Percentiles rank a stretch among this genome's conserved stretches.
Evolutionary conservation across 2,113 vertebrate genomes (phyloP).

Genomic region (Psittacula cyanocephala): DNA sequence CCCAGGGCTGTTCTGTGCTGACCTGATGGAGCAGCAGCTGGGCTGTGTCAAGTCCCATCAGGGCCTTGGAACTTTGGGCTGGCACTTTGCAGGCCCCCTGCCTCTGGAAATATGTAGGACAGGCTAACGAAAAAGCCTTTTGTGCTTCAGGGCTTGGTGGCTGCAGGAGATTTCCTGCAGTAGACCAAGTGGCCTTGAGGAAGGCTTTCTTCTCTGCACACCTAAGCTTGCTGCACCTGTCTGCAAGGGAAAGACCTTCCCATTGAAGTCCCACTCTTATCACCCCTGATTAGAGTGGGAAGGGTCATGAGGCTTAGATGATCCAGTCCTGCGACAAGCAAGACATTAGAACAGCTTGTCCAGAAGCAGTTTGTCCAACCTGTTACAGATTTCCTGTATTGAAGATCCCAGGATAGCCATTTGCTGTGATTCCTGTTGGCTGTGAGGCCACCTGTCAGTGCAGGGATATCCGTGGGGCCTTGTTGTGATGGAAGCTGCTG

Average conservation of each 20-base stretch:
- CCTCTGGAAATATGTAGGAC: not conserved
- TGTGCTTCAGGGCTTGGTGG: not conserved
- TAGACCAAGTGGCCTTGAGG: not conserved
- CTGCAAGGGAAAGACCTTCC: not conserved
- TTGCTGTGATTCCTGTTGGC: not conserved
- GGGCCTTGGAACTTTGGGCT: not conserved
- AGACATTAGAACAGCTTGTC: not conserved
- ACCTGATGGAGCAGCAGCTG: not conserved
- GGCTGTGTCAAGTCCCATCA: not conserved
- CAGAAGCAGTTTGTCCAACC: not conserved
- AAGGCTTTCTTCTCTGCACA: not conserved
- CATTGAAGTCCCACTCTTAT: not conserved
- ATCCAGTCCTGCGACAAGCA: not conserved
- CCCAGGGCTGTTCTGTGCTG: not conserved
- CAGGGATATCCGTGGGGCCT: not conserved
- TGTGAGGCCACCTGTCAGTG: not conserved
- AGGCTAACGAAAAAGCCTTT: not conserved
- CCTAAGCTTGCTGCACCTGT: not conserved
- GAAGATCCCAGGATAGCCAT: not conserved
- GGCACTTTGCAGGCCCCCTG: not conserved
- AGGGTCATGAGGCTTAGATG: not conserved
- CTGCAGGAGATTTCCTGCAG: not conserved
- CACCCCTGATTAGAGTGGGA: not conserved
- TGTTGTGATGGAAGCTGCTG: not conserved
- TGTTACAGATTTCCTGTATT: not conserved